Conservation (phyloP, 2,888 invertebrate species). For the Serripes groenlandicus region DNA sequence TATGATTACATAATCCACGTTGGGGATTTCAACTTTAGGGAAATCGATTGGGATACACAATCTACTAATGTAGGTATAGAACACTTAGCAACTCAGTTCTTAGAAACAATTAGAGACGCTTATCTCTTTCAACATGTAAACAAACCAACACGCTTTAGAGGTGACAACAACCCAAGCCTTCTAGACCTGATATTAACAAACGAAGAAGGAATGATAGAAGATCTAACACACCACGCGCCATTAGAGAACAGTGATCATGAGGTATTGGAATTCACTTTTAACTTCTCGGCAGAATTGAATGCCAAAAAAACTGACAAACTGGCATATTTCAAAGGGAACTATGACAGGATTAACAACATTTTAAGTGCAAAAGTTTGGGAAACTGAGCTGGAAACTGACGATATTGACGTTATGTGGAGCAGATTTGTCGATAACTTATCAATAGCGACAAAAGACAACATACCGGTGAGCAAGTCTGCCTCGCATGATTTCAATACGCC, state of each 20-base stretch:
- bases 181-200: constrained; percentile 10
- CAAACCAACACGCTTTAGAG: not conserved
- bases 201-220: not conserved
- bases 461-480: constrained; percentile 2
- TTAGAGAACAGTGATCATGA: constrained; percentile 14
- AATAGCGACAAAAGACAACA: constrained; percentile 12
- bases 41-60: constrained; percentile 1
- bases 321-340: constrained; percentile 1
- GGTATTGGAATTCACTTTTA: not conserved
- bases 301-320: no score
- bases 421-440: constrained; percentile 5
- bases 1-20: not conserved
- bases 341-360: not conserved
- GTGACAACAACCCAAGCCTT: not conserved
- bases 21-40: constrained; percentile 4
- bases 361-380: not conserved
- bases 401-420: constrained; percentile 7
- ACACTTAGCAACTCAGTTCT: not conserved
- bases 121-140: not conserved
- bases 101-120: not conserved
- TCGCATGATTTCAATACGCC: not conserved
- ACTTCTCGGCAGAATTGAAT: no score
- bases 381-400: not conserved
- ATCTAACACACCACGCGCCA: constrained; percentile 9
- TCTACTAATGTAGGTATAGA: not conserved